Evolutionary conservation across 2,113 vertebrate genomes (phyloP).

Genomic region (Telmatochromis sp.): DNA sequence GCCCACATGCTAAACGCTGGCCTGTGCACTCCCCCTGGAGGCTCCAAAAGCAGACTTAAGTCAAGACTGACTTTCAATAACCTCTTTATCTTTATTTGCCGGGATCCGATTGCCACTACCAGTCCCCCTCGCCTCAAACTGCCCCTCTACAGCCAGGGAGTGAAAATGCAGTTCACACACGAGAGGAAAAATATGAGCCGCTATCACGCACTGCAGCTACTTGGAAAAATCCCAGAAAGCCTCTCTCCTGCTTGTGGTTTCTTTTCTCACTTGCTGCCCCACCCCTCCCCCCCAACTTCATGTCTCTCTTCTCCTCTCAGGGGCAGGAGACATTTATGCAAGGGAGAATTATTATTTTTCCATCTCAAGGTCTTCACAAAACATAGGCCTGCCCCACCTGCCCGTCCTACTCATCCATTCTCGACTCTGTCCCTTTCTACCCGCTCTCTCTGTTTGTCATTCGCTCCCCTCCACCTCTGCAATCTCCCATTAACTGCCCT

Average conservation of each 20-base stretch:
- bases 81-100: slow-evolving; percentile 51
- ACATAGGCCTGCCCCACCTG: neutral
- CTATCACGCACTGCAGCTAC: slow-evolving; percentile 5
- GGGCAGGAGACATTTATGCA: slow-evolving; percentile 6
- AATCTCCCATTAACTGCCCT: neutral
- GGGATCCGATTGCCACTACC: slow-evolving; percentile 26
- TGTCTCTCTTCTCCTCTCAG: neutral
- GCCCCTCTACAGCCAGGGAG: neutral
- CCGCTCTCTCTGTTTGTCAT: neutral
- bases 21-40: neutral
- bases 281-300: neutral
- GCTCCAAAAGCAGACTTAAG: slow-evolving; percentile 1
- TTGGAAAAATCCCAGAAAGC: slow-evolving; percentile 25
- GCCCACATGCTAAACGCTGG: slow-evolving; percentile 3
- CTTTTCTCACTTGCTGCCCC: neutral
- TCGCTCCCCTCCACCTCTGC: neutral
- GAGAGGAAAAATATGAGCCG: slow-evolving; percentile 8
- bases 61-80: slow-evolving; percentile 20
- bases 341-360: slow-evolving; percentile 55
- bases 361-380: slow-evolving; percentile 22
- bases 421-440: neutral
- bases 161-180: slow-evolving; percentile 9
- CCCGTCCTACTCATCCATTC: neutral
- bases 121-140: neutral
- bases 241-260: slow-evolving; percentile 6